Percentiles rank a stretch among this genome's conserved stretches.
Conservation (phyloP, 2,113 vertebrate species). For the Lycaon pictus region DNA sequence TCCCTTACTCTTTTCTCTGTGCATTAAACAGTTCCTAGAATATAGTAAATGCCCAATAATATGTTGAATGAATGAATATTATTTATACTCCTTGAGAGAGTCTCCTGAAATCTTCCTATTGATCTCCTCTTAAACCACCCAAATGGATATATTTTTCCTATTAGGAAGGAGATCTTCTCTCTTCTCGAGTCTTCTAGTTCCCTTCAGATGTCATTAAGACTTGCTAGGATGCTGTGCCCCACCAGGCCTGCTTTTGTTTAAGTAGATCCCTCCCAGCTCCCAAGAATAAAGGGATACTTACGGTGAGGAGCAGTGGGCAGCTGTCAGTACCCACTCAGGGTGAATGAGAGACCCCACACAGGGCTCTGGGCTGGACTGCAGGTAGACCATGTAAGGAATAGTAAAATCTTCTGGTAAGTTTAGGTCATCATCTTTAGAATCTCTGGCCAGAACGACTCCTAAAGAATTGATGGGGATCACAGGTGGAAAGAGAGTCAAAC, state of each 20-base stretch:
- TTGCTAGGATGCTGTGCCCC: neutral
- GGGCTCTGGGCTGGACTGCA: conserved; percentile 61
- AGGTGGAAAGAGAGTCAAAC: neutral
- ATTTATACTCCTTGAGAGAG: neutral
- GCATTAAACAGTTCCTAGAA: neutral
- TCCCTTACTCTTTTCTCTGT: neutral
- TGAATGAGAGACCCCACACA: conserved; percentile 76
- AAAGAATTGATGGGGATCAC: neutral
- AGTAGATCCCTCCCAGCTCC: neutral
- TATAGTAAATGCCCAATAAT: neutral
- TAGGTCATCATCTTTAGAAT: accelerated
- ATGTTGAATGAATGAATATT: neutral
- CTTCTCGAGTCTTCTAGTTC: neutral
- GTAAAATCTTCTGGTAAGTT: neutral
- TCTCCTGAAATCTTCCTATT: neutral
- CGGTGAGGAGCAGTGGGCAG: conserved; percentile 75
- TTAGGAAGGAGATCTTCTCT: neutral
- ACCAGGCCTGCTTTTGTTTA: neutral
- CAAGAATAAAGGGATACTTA: conserved; percentile 34
- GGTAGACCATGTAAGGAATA: conserved; percentile 76
- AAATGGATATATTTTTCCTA: neutral
- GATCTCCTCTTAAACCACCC: neutral
- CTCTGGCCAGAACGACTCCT: neutral
- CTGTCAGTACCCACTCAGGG: conserved; percentile 67
- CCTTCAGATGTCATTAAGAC: neutral